Conservation (phyloP, 1,140 invertebrate genomes). For the Harpegnathos saltator region DNA sequence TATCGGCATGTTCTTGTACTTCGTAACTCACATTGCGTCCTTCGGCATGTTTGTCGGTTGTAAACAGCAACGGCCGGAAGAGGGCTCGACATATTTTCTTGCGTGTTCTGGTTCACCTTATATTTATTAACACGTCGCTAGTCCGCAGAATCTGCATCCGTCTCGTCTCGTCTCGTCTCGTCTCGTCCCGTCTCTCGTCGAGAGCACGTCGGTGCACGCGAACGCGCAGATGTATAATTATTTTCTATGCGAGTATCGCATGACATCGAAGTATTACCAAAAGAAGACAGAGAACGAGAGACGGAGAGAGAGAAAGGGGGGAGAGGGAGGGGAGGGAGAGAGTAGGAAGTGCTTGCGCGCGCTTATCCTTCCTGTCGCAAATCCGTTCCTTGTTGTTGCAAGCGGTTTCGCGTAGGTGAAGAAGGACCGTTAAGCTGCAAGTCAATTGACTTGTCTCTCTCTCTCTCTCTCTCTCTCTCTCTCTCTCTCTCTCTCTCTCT, state of each 20-base stretch:
- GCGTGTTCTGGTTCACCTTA: constrained; percentile 12
- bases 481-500: no score
- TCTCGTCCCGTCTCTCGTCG: constrained; percentile 11
- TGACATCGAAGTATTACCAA: constrained; percentile 11
- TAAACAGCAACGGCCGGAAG: constrained; percentile 47
- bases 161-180: constrained; percentile 30
- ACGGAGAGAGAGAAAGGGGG: no score
- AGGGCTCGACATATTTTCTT: constrained; percentile 2
- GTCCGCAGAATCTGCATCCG: constrained; percentile 29
- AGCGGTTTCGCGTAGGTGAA: constrained; percentile 32
- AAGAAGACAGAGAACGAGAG: no score
- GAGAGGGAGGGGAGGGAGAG: neutral
- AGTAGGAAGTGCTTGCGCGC: neutral
- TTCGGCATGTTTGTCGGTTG: constrained; percentile 29
- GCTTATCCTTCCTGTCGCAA: constrained; percentile 8
- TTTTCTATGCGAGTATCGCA: neutral
- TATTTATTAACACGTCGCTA: constrained; percentile 35
- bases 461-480: no score
- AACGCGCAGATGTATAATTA: neutral
- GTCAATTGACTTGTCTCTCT: no score
- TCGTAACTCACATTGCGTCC: constrained; percentile 34
- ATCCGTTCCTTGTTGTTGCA: constrained; percentile 39
- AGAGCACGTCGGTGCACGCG: neutral
- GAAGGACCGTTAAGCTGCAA: no score
- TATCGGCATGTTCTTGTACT: constrained; percentile 33